A percentile compares a stretch with the other conserved stretches of the same genome.
Conservation (phyloP, 1,140 invertebrate genomes). For the Hormaphis cornu region DNA sequence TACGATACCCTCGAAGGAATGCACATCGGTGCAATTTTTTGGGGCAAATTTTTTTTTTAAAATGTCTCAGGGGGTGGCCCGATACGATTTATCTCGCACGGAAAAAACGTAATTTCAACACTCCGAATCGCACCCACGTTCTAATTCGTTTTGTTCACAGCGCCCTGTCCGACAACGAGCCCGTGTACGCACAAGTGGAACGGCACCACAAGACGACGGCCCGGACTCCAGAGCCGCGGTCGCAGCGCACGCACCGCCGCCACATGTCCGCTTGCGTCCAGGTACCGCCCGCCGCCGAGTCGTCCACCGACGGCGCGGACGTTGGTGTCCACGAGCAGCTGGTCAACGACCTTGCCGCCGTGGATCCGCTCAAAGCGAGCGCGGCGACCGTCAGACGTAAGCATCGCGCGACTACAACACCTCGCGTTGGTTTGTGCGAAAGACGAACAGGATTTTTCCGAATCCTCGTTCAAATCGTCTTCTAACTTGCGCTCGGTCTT, state of each 20-base stretch:
- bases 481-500: too few relatives aligned
- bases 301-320: constrained; percentile 14
- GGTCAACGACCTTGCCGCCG: neutral
- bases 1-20: too few relatives aligned
- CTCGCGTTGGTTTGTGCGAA: too few relatives aligned
- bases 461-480: too few relatives aligned
- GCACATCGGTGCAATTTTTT: too few relatives aligned
- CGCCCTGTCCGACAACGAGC: constrained; percentile 38
- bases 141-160: constrained; percentile 22
- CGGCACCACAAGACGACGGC: constrained; percentile 36
- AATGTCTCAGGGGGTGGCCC: too few relatives aligned
- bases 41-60: too few relatives aligned
- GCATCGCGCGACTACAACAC: too few relatives aligned
- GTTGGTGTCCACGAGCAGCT: neutral
- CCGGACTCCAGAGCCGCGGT: constrained; percentile 34
- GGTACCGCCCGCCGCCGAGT: constrained; percentile 39
- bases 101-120: too few relatives aligned
- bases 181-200: constrained; percentile 42
- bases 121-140: too few relatives aligned
- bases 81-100: too few relatives aligned
- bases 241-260: constrained; percentile 46
- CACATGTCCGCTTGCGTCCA: constrained; percentile 49
- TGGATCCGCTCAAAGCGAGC: neutral
- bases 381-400: constrained; percentile 4
- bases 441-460: too few relatives aligned